Conservation (phyloP, 2,888 invertebrate genomes). For the Brenthis hecate region DNA sequence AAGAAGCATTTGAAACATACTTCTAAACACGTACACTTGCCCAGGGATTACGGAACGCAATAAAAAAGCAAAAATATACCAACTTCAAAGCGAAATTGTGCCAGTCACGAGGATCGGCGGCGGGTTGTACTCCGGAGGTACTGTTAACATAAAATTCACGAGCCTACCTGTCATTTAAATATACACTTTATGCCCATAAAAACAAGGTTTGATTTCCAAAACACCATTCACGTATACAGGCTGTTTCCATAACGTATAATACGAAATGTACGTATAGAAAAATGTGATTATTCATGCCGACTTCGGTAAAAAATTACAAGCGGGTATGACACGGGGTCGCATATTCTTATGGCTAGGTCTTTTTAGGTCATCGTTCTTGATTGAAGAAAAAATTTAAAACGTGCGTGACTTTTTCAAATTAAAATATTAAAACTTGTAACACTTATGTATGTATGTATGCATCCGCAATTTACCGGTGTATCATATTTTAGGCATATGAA, state of each 20-base stretch:
- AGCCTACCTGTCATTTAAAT: constrained; percentile 60
- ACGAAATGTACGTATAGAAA: constrained; percentile 72
- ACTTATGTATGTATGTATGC: constrained; percentile 18
- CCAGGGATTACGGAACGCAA: constrained; percentile 55
- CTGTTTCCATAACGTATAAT: constrained; percentile 37
- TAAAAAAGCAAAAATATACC: constrained; percentile 75
- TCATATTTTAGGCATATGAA: constrained; percentile 3
- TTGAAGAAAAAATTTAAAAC: constrained; percentile 19
- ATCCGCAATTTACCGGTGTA: constrained; percentile 25
- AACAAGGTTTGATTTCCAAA: constrained; percentile 60
- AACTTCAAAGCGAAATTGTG: constrained; percentile 72
- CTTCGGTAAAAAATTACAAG: constrained; percentile 75
- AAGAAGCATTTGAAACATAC: constrained; percentile 25
- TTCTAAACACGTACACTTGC: constrained; percentile 28
- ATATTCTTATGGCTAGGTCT: constrained; percentile 44
- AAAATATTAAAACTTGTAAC: constrained; percentile 16
- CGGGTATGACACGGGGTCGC: constrained; percentile 61
- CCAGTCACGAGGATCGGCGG: constrained; percentile 76
- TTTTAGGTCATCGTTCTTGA: constrained; percentile 51
- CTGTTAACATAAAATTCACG: constrained; percentile 77
- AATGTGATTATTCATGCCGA: constrained; percentile 81
- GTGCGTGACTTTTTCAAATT: constrained; percentile 38
- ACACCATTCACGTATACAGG: constrained; percentile 40
- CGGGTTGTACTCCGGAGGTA: constrained; percentile 54
- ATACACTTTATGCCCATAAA: constrained; percentile 56